phyloP scores from a whole-genome alignment of 2,113 vertebrate genomes.

The Bombycilla garrulus region DNA sequence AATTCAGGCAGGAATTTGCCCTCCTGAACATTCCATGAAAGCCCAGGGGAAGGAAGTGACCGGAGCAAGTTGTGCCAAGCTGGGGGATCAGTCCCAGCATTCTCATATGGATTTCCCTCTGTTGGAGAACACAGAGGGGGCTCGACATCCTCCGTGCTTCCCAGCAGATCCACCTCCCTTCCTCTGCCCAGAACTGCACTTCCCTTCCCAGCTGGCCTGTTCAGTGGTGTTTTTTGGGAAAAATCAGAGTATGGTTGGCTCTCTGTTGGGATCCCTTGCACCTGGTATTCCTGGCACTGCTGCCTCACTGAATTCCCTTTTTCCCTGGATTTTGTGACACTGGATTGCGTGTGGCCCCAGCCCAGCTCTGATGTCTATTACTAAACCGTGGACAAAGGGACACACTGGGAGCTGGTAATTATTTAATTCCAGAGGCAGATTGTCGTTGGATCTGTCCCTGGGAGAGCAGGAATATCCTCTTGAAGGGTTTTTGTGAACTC shows the following conservation, averaged over 20 bases:
- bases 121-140: rapidly evolving
- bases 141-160: background rate
- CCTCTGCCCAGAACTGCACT: background rate
- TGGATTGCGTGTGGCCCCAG: background rate
- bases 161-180: background rate
- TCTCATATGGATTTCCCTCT: background rate
- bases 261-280: background rate
- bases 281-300: background rate
- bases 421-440: background rate
- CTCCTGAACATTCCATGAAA: background rate
- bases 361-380: background rate
- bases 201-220: background rate
- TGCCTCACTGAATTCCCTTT: background rate
- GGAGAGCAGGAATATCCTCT: background rate
- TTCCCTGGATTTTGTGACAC: background rate
- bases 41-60: background rate
- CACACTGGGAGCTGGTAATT: background rate
- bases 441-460: no score
- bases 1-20: background rate
- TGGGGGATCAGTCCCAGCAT: background rate
- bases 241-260: background rate
- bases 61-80: rapidly evolving
- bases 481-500: background rate
- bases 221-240: background rate
- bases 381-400: background rate